Percentiles rank a stretch among this genome's conserved stretches.
These are phyloP conservation scores for Napeogenes inachia DNA, from an alignment of 2,888 invertebrate species.

Conservation along the genomic window DNA sequence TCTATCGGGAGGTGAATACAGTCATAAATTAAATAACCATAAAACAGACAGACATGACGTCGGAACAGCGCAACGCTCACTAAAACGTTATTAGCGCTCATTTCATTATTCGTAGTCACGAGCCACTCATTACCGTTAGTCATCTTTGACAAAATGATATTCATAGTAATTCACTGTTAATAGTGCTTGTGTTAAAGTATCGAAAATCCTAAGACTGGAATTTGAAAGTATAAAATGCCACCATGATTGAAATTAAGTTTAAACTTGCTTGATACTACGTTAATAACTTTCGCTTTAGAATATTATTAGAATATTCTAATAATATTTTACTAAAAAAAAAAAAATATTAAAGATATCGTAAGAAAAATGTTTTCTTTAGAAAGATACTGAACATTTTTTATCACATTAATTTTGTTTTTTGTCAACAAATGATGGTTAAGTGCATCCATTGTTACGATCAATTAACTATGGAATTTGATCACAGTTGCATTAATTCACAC, in stretches of 20 bases:
- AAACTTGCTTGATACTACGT: too few species aligned
- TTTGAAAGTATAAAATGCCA: too few species aligned
- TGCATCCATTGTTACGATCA: not conserved
- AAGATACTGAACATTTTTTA: not conserved
- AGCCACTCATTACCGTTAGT: constrained; percentile 22
- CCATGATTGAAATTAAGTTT: too few species aligned
- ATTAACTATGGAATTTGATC: constrained; percentile 16
- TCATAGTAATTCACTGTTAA: not conserved
- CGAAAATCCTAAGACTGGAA: not conserved
- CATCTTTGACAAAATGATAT: constrained; percentile 11
- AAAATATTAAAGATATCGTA: too few species aligned
- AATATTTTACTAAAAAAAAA: too few species aligned
- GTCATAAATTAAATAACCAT: too few species aligned
- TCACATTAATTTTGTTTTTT: not conserved
- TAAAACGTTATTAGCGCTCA: constrained; percentile 18
- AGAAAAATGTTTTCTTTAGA: too few species aligned
- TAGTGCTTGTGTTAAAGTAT: not conserved
- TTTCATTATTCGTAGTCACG: constrained; percentile 27
- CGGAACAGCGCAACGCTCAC: constrained; percentile 11
- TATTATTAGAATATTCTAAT: too few species aligned
- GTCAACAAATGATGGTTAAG: constrained; percentile 1
- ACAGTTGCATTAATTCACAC: constrained; percentile 16
- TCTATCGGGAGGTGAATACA: too few species aligned
- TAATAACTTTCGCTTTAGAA: too few species aligned
- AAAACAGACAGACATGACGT: not conserved